These are phyloP conservation scores for Rhagonycha fulva DNA, from an alignment of 2,888 invertebrate species.

Conservation along the genomic window DNA sequence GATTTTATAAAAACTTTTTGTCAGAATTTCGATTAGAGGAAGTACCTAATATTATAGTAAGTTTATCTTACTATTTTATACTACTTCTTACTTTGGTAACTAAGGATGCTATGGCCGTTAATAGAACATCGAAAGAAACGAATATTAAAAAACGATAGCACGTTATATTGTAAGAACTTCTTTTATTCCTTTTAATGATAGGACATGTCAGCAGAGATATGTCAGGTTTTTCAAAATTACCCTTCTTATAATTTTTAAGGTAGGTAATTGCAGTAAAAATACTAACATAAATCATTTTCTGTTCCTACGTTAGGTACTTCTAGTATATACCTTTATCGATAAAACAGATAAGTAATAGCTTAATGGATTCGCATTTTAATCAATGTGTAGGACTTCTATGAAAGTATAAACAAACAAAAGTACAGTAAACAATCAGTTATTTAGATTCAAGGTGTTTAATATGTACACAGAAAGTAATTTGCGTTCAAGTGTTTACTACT, in stretches of 20 bases:
- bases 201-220: no score
- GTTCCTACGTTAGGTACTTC: neutral
- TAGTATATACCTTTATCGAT: neutral
- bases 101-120: no score
- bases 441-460: neutral
- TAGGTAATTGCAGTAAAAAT: neutral
- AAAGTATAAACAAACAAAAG: conserved; percentile 2
- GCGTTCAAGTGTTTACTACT: neutral
- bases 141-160: no score
- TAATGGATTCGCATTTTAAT: neutral
- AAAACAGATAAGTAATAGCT: neutral
- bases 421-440: neutral
- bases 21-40: no score
- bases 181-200: no score
- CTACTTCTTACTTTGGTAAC: no score
- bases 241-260: neutral
- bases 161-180: no score
- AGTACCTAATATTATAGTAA: no score
- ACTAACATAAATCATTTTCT: neutral
- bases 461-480: neutral
- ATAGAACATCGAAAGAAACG: no score
- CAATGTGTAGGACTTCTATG: neutral
- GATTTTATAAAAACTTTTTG: no score
- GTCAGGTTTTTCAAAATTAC: no score
- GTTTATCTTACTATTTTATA: no score